phyloP scores from a whole-genome alignment of 2,113 vertebrate species.

The Choloepus hoffmanni region DNA sequence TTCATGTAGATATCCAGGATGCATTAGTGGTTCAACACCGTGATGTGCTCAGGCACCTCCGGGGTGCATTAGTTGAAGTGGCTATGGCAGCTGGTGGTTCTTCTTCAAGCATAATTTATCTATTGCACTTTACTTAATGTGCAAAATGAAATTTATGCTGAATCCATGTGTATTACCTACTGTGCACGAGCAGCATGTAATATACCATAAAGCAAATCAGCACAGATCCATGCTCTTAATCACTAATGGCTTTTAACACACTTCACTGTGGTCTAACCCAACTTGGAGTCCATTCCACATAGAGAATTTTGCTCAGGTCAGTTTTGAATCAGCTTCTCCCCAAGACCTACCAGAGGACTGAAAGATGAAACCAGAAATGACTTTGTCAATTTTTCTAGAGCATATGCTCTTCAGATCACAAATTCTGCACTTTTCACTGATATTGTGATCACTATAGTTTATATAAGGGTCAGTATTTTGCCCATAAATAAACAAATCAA shows the following conservation, averaged over 20 bases:
- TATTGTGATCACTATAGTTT: not conserved
- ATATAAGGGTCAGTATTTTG: constrained; percentile 17
- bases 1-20: constrained; percentile 67
- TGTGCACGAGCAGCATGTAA: constrained; percentile 75
- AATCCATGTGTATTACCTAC: constrained; percentile 82
- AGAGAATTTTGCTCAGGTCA: constrained; percentile 37
- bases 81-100: constrained; percentile 80
- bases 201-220: constrained; percentile 79
- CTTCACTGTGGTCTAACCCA: constrained; percentile 76
- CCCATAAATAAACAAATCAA: constrained; percentile 17
- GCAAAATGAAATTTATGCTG: constrained; percentile 84
- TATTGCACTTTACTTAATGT: constrained; percentile 85
- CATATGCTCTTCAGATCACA: constrained; percentile 35
- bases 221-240: constrained; percentile 74
- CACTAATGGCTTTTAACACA: constrained; percentile 81
- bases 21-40: constrained; percentile 78
- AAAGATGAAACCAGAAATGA: constrained; percentile 1
- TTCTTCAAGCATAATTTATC: constrained; percentile 83
- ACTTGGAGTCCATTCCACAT: constrained; percentile 37
- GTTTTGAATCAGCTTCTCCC: constrained; percentile 56
- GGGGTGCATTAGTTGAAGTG: constrained; percentile 83
- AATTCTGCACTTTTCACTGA: constrained; percentile 40
- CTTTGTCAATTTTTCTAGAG: constrained; percentile 53
- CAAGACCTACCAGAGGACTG: not conserved
- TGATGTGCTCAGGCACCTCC: constrained; percentile 79